Percentiles rank a stretch among this genome's conserved stretches.
Conservation (phyloP, 2,888 invertebrate species). For the Drosophila kanekoi region DNA sequence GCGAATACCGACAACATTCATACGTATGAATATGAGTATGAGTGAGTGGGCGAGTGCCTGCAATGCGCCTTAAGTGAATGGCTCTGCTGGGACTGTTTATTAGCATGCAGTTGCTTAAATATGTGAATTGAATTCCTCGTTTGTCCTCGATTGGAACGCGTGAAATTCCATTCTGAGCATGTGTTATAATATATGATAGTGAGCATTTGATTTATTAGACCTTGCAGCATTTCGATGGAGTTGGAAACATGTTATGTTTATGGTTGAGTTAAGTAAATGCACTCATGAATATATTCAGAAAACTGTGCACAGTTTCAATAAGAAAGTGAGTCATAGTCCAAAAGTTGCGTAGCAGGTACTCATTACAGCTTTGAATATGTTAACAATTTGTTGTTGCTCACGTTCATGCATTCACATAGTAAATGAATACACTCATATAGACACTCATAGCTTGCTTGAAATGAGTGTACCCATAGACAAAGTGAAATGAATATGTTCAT, state of each 20-base stretch:
- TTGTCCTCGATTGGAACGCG: not conserved
- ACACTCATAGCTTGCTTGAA: not conserved
- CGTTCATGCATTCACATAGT: not conserved
- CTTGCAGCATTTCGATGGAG: too few species aligned
- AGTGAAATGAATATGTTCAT: not conserved
- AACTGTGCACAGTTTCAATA: not conserved
- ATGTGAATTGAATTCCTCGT: constrained; percentile 14
- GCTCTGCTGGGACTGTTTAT: constrained; percentile 45
- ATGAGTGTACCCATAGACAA: not conserved
- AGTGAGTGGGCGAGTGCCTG: constrained; percentile 18
- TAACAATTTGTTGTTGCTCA: not conserved
- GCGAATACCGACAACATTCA: constrained; percentile 19
- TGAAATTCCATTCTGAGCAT: constrained; percentile 1
- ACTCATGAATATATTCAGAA: not conserved
- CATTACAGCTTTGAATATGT: not conserved
- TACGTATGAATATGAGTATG: not conserved
- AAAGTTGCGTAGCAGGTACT: too few species aligned
- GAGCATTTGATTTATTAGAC: not conserved
- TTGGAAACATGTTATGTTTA: too few species aligned
- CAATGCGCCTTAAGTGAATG: constrained; percentile 33
- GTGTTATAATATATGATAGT: constrained; percentile 9
- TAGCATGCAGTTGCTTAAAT: constrained; percentile 36
- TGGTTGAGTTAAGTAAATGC: not conserved
- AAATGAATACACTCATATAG: not conserved
- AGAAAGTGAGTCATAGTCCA: not conserved